Evolutionary conservation across 1,140 invertebrate genomes (phyloP).

Genomic region (Habropoda laboriosa): DNA sequence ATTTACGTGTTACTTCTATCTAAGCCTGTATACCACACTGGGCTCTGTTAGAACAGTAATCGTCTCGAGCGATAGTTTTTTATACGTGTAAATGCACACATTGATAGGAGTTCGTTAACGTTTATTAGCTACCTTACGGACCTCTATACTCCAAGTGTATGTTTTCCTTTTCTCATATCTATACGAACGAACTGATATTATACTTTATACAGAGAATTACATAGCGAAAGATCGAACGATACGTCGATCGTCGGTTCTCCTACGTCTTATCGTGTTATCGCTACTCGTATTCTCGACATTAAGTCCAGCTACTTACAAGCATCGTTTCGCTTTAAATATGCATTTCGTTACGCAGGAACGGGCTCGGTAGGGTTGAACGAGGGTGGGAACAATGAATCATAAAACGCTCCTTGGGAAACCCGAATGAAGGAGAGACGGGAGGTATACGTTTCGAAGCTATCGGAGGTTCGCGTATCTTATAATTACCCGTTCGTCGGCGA

Average conservation of each 20-base stretch:
- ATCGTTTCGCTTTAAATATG: neutral
- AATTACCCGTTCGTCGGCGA: no score
- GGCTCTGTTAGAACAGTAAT: neutral
- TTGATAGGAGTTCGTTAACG: conserved; percentile 18
- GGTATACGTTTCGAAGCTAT: neutral
- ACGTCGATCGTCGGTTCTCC: neutral
- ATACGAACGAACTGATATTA: neutral
- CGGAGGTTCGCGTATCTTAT: neutral
- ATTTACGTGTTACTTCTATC: conserved; percentile 62
- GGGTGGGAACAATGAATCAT: neutral
- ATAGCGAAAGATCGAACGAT: neutral
- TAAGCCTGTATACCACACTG: conserved; percentile 44
- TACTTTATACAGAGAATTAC: conserved; percentile 34
- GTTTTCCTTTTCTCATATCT: neutral
- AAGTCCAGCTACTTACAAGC: neutral
- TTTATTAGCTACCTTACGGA: conserved; percentile 18
- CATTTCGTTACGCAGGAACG: neutral
- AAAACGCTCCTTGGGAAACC: neutral
- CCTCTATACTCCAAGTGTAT: conserved; percentile 1
- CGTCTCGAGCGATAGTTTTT: neutral
- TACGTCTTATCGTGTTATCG: neutral
- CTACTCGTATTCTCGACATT: neutral
- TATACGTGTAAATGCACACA: conserved; percentile 6
- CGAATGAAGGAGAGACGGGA: no score
- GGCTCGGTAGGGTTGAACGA: neutral